Base-by-base conservation (phyloP, 2,113 vertebrate genomes). In the Eolophus roseicapilla region DNA sequence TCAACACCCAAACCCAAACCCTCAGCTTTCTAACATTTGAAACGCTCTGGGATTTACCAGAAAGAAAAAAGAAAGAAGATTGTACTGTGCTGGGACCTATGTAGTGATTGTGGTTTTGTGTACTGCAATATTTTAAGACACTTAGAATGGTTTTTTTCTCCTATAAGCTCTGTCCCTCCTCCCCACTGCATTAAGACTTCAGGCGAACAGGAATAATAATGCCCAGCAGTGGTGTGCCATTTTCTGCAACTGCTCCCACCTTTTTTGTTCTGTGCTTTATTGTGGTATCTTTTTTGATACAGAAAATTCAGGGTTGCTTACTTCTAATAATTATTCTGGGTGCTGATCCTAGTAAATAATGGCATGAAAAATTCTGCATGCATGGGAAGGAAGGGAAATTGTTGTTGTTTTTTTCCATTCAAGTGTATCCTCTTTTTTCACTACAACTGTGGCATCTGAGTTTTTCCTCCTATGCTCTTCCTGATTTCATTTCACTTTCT, bases 131-230 rank as follows among this genome's bases (percentile, higher is more conserved):
- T 95, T 88, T 93, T 76, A 92, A 59, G 69, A 81, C 2, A 3
- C 23, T 90, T 82, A 46, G 21, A 55, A 52, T 59, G 10, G 8
- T 8, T 35, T 37, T 69, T 81, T 24, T 82, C 49, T 49, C 43
- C 25, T 86, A 3, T 69, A 75, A 29, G 19, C 52, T 76, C 52
- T 4, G 4, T 64, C 39, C 35, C 44, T 87, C n/a, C 16, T 62
- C 43, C 33, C 28, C 46, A 59, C 43, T 80, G 33, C 59, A 88
- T 59, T 62, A 90, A 95, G 74, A 79, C 20, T 73, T 93, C 60
- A 19, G 39, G 55, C 84, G 79, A 92, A 24, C 28, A 85, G 50
- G 44, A 96, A 88, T 73, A 91, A 92, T 89, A 87, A 94, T 80
- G 41, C 28, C 31, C 60, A 73, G 35, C 31, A 93, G 62, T 79